Evolutionary conservation across 2,888 invertebrate genomes (phyloP).

Genomic region (Diplolepis rosae): DNA sequence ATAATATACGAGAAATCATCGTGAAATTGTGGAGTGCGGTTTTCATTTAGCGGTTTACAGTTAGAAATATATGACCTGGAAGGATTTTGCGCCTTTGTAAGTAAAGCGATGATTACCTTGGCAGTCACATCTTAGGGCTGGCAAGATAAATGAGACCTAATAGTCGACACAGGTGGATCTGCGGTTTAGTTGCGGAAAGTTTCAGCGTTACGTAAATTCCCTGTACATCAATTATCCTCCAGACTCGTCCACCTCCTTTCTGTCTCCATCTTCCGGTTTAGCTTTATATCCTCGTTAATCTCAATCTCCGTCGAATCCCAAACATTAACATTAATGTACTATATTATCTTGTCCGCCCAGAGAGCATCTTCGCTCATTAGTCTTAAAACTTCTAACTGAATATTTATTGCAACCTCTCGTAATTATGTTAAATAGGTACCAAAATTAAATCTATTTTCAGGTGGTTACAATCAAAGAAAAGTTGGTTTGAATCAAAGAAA

Average conservation of each 20-base stretch:
- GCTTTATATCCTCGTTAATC: conserved; percentile 16
- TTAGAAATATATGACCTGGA: neutral
- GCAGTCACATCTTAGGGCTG: neutral
- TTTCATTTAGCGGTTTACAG: neutral
- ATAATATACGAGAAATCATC: too few relatives aligned
- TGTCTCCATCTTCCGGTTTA: neutral
- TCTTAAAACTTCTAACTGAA: neutral
- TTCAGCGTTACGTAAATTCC: conserved; percentile 41
- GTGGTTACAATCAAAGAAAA: too few relatives aligned
- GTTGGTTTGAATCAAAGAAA: neutral
- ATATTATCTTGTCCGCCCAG: neutral
- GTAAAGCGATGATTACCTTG: conserved; percentile 41
- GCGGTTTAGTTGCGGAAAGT: conserved; percentile 47
- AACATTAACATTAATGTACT: conserved; percentile 17
- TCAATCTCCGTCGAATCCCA: conserved; percentile 7
- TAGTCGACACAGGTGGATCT: conserved; percentile 39
- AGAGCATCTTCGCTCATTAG: neutral
- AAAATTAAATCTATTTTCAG: neutral
- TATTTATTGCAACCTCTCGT: neutral
- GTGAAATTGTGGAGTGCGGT: neutral
- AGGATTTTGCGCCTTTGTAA: conserved; percentile 45
- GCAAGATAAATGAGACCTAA: conserved; percentile 53
- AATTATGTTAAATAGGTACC: neutral
- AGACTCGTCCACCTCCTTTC: conserved; percentile 18
- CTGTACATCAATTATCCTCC: conserved; percentile 47